phyloP scores from a whole-genome alignment of 2,113 vertebrate species.

The Cephalophus harveyi region DNA sequence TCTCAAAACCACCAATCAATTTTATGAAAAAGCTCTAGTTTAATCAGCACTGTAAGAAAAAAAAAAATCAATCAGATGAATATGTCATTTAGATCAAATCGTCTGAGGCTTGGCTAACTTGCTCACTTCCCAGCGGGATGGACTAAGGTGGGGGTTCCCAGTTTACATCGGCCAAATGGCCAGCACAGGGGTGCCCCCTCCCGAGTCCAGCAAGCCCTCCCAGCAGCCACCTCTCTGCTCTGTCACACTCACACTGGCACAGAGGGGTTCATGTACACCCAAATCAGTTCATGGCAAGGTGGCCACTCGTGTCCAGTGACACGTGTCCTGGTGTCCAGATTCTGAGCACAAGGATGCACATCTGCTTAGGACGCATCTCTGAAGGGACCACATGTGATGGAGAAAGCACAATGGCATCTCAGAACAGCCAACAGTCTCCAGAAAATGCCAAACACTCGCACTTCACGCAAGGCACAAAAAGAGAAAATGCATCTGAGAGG shows the following conservation, averaged over 20 bases:
- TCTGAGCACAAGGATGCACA: not conserved
- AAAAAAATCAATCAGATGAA: not conserved
- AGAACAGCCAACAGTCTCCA: not conserved
- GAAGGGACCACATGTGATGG: accelerated
- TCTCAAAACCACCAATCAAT: not conserved
- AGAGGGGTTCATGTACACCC: not conserved
- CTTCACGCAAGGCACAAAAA: not conserved
- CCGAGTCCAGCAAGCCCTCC: no score
- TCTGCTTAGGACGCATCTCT: not conserved
- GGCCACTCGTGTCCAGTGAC: not conserved
- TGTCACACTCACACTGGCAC: no score
- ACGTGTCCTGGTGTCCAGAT: not conserved
- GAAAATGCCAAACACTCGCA: not conserved
- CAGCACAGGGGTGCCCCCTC: accelerated
- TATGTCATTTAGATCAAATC: not conserved
- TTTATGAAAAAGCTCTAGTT: not conserved
- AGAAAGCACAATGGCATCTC: not conserved
- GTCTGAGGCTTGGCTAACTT: not conserved
- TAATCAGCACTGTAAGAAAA: not conserved
- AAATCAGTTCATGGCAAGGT: not conserved
- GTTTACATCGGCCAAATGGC: no score
- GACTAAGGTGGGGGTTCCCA: accelerated
- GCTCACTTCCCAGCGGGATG: not conserved
- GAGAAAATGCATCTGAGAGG: not conserved
- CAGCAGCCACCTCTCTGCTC: not conserved